A percentile compares a stretch with the other conserved stretches of the same genome.
Evolutionary conservation across 2,113 vertebrate species (phyloP).

Genomic region (Pholis gunnellus): DNA sequence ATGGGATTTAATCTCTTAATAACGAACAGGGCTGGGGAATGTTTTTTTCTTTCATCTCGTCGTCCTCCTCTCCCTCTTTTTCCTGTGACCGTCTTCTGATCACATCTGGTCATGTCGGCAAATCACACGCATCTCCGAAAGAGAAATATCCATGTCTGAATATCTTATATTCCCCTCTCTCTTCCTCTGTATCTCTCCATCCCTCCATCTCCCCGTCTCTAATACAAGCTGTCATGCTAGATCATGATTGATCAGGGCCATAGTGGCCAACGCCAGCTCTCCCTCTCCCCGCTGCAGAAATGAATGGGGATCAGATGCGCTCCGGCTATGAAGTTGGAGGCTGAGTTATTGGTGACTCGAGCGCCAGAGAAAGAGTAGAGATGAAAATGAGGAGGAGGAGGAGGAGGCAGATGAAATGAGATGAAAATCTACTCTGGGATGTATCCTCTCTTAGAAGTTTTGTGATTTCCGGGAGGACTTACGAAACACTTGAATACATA

Average conservation of each 20-base stretch:
- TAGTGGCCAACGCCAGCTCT: conserved; percentile 73
- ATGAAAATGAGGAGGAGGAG: conserved; percentile 47
- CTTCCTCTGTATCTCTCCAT: conserved; percentile 45
- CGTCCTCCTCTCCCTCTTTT: conserved; percentile 48
- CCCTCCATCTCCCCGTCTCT: conserved; percentile 65
- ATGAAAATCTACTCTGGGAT: conserved; percentile 35
- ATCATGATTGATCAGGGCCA: conserved; percentile 82
- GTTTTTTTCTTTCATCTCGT: conserved; percentile 40
- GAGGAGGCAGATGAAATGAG: conserved; percentile 42
- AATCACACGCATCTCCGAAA: conserved; percentile 81
- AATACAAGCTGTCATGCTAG: conserved; percentile 73
- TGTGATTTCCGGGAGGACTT: conserved; percentile 37
- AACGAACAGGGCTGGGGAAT: conserved; percentile 74
- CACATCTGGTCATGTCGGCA: conserved; percentile 82
- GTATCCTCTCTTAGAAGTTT: conserved; percentile 32
- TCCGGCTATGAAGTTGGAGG: conserved; percentile 65
- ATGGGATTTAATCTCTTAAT: conserved; percentile 87
- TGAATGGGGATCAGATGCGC: conserved; percentile 76
- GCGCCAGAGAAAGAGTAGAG: conserved; percentile 31
- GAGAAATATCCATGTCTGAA: conserved; percentile 76
- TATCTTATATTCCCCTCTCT: conserved; percentile 62
- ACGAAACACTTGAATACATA: conserved; percentile 13
- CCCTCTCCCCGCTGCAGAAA: conserved; percentile 76
- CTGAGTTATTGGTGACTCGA: conserved; percentile 66
- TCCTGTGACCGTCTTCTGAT: conserved; percentile 82